Evolutionary conservation across 2,113 vertebrate genomes (phyloP).

Genomic region (Butorides virescens): DNA sequence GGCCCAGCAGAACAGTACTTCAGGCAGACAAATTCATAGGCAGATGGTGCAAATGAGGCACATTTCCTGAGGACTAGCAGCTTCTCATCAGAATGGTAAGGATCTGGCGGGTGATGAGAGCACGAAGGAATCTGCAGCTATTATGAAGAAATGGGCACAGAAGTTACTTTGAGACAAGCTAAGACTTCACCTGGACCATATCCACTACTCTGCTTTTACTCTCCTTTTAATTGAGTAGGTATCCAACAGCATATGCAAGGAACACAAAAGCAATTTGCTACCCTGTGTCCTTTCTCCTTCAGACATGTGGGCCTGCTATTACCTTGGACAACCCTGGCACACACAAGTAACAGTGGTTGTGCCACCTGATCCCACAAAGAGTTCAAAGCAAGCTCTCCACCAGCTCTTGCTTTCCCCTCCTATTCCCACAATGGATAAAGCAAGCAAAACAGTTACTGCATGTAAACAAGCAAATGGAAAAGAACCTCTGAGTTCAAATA

Average conservation of each 20-base stretch:
- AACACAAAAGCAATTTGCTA: background rate
- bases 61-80: background rate
- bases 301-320: fast-evolving
- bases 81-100: background rate
- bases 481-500: background rate
- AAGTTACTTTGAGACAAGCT: background rate
- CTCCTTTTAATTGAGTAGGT: background rate
- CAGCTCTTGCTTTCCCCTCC: background rate
- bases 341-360: background rate
- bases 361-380: background rate
- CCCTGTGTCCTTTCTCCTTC: background rate
- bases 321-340: background rate
- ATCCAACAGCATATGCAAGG: background rate
- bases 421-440: background rate
- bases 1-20: background rate
- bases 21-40: background rate
- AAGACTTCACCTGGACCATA: background rate
- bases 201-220: background rate
- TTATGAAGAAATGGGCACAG: background rate
- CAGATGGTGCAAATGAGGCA: background rate
- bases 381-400: background rate
- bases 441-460: background rate
- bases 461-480: background rate
- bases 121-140: background rate
- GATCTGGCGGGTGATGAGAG: background rate